A percentile compares a stretch with the other conserved stretches of the same genome.
phyloP scores from a whole-genome alignment of 2,113 vertebrate species.

The Mus musculus region GRCm39 chrX:6948501-6949000 shows the following conservation, averaged over 20 bases:
- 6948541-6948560: constrained; percentile 41
- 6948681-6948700: background rate
- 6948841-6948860: constrained; percentile 49
- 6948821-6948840: background rate
- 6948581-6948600: background rate
- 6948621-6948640: constrained; percentile 21
- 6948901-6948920: background rate
- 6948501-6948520: constrained; percentile 16
- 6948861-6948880: background rate
- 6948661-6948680: background rate
- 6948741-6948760: constrained; percentile 6
- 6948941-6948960: background rate
- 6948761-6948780: constrained; percentile 7
- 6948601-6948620: constrained; percentile 13
- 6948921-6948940: background rate
- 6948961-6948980: background rate
- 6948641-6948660: constrained; percentile 9
- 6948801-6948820: constrained; percentile 29
- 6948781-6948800: constrained; percentile 16
- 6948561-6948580: constrained; percentile 30
- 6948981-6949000: background rate
- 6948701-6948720: background rate
- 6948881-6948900: background rate
- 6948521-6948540: constrained; percentile 41
- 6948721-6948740: constrained; percentile 18